Base-by-base conservation (phyloP, 2,113 vertebrate species). In the Pseudopodoces humilis region DNA sequence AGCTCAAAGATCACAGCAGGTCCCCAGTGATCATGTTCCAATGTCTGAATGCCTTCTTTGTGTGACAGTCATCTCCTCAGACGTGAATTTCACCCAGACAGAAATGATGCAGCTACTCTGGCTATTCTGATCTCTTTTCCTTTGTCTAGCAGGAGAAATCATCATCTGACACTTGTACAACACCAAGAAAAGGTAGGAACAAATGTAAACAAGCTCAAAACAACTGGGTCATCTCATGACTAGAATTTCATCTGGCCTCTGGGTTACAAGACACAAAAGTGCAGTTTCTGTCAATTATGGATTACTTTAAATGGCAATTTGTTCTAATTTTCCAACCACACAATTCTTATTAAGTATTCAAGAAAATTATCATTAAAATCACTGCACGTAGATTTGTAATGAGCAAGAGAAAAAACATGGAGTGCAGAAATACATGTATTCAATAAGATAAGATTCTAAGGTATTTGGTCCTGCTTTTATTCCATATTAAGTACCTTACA, bases 61-160 rank as follows among this genome's bases (percentile, higher is more conserved):
- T 50, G 12, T 50, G 50, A 9, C 0, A 0, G 31, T 16, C 50
- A 49, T 41, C 15, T 70, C 20, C 46, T 76, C 15, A 23, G 1
- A 27, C 0, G 0, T 44, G 16, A 86, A 47, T 68, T 92, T 79
- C 64, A 86, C 4, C 27, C 17, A 35, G 13, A 37, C 4, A 86
- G 80, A 86, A 78, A 71, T 21, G 10, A 35, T 39, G 13, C 14
- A 63, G 43, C 23, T 59, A 4, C 28, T 69, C 18, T 69, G n/a
- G 44, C 4, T 69, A 31, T 30, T 63, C 50, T 37, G 53, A 69
- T 43, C 7, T 19, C 83, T 78, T 82, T 59, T 33, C 27, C 23
- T 60, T 11, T 17, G 82, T 68, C 52, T 71, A 44, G 16, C 4
- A 2, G 44, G 15, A 69, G 12, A 79, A 67, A 68, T 50, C 10